Conservation (phyloP, 2,888 invertebrate species). For the Rhyacophila evoluta region DNA sequence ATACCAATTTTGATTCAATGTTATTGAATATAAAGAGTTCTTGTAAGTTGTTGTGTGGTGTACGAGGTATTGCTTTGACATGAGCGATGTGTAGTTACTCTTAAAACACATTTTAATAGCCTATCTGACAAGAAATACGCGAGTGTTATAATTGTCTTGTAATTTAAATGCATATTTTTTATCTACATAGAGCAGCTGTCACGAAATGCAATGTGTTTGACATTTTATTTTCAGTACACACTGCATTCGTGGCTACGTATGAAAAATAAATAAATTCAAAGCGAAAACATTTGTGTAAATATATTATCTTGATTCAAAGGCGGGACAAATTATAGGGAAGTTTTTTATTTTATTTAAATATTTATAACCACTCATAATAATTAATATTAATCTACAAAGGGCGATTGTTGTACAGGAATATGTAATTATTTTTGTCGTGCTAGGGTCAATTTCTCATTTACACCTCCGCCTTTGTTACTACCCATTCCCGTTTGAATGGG, state of each 20-base stretch:
- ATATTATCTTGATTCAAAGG: too few species aligned
- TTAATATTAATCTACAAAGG: background rate
- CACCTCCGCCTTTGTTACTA: background rate
- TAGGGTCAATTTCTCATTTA: constrained; percentile 14
- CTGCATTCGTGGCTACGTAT: background rate
- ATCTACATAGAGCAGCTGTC: background rate
- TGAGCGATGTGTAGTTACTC: too few species aligned
- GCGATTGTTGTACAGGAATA: background rate
- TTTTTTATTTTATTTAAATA: background rate
- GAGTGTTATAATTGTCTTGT: too few species aligned
- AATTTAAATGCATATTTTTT: too few species aligned
- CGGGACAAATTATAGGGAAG: background rate
- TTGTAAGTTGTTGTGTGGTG: too few species aligned
- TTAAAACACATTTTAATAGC: too few species aligned
- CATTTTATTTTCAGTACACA: background rate
- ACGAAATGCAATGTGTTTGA: background rate
- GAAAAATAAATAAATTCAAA: background rate
- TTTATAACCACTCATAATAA: background rate
- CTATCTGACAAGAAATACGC: too few species aligned
- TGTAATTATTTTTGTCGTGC: background rate
- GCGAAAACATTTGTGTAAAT: too few species aligned
- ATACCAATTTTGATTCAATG: too few species aligned
- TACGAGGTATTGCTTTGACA: too few species aligned
- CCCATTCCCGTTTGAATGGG: background rate
- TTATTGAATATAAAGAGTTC: too few species aligned